phyloP scores from a whole-genome alignment of 30 jellyfish, hydroid and myxozoan genomes.

The Hydractinia symbiolongicarpus region DNA sequence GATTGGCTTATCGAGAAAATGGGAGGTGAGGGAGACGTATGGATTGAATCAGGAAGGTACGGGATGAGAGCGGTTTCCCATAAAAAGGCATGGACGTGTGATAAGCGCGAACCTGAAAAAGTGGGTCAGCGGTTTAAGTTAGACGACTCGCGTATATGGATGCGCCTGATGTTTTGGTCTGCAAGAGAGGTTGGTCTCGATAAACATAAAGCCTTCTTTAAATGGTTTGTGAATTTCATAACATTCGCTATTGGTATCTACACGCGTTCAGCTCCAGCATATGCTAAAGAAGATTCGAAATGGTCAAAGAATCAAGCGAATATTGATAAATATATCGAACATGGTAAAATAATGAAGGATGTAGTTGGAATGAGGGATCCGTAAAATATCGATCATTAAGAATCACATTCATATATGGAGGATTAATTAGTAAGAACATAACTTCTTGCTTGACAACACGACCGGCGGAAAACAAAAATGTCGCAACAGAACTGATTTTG shows the following conservation, averaged over 20 bases:
- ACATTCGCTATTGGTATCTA: constrained; percentile 4
- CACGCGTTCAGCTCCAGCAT: constrained; percentile 17
- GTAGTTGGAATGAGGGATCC: constrained; percentile 1
- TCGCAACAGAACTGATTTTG: too few relatives aligned
- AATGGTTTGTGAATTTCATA: background rate
- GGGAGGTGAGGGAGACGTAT: constrained; percentile 33
- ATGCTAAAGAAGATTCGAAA: constrained; percentile 2
- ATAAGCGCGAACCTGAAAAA: constrained; percentile 5
- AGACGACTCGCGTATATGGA: constrained; percentile 32
- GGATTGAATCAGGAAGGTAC: constrained; percentile 24
- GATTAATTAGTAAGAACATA: too few relatives aligned
- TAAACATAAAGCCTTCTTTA: background rate
- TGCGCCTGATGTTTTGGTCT: constrained; percentile 35
- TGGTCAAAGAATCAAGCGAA: constrained; percentile 19
- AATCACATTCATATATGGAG: too few relatives aligned
- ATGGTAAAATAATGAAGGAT: constrained; percentile 18
- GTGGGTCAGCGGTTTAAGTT: constrained; percentile 13
- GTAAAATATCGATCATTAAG: too few relatives aligned
- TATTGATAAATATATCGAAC: background rate
- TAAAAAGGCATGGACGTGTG: constrained; percentile 14
- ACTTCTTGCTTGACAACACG: too few relatives aligned
- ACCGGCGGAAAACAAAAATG: too few relatives aligned
- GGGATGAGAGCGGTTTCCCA: constrained; percentile 21
- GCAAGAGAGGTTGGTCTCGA: constrained; percentile 30
- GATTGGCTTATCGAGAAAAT: constrained; percentile 24